Evolutionary conservation across 2,888 invertebrate species (phyloP), one percentile per base, ranked within the genome.

Genomic region (Pachymerium ferrugineum): DNA sequence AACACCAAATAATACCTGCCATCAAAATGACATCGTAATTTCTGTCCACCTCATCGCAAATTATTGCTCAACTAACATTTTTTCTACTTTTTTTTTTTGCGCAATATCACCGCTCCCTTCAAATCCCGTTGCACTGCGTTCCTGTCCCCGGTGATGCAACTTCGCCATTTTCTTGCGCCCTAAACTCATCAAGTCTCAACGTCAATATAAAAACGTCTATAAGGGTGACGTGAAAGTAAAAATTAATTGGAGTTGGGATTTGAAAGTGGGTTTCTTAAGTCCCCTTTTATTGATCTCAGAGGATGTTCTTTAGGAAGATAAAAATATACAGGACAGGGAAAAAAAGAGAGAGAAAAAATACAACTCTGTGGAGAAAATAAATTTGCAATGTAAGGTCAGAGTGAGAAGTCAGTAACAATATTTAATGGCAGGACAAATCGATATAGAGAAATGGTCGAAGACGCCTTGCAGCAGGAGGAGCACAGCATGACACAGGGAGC

Each of bases 181-280:
- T 28, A 28, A 10, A n/a, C 62, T 62, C 62, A 62, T 62, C 62
- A 62, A 62, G 62, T 14, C 62, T 62, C 62, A 62, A 62, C 22
- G 62, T 25, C 62, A 62, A 62, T 62, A 62, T 62, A 62, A 62
- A 54, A 62, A 62, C 28, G 62, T 62, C 62, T 62, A 28, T 14
- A 25, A 28, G 28, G n/a, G 62, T 62, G 62, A 62, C 62, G n/a
- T 14, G 62, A 62, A 62, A 62, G 62, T 62, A 62, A 62, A 62
- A 62, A 62, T 62, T 62, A 62, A 62, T 62, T 62, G 62, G 62
- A 62, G 62, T 62, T 62, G 62, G 62, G 62, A 62, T 62, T 62
- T 62, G 10, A 62, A 62, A 62, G 5, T 62, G 22, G 62, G 25
- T 10, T 62, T 28, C 62, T n/a, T n/a, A n/a, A n/a, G n/a, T n/a